These are phyloP conservation scores for Amblyraja radiata DNA, from an alignment of 2,797 vertebrate species.

Conservation along the genomic window DNA sequence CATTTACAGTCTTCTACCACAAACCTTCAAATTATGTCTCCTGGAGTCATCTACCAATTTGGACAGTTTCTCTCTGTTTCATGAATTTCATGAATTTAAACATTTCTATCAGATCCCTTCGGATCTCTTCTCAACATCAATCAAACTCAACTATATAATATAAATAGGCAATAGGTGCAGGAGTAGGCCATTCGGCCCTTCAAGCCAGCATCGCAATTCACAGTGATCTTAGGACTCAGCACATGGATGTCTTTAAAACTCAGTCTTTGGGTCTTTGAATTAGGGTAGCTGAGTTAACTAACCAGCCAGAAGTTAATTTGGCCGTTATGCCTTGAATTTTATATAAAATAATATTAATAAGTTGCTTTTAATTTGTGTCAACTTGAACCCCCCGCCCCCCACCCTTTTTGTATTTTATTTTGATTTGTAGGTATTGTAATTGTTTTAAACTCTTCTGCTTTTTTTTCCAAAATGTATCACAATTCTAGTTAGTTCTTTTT, in stretches of 20 bases:
- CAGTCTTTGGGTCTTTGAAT: background rate
- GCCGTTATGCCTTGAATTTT: background rate
- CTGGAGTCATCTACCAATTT: too few species aligned
- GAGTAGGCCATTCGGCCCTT: too few species aligned
- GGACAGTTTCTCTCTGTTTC: too few species aligned
- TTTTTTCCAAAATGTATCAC: background rate
- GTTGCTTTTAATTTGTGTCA: background rate
- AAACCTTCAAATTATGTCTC: too few species aligned
- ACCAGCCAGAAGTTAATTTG: background rate
- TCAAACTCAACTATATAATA: background rate
- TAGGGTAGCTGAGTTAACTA: background rate
- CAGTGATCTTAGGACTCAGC: background rate
- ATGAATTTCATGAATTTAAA: too few species aligned
- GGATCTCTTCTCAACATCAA: background rate
- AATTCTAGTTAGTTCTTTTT: background rate
- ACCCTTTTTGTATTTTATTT: background rate
- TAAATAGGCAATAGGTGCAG: too few species aligned
- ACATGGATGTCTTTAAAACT: background rate
- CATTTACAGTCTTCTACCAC: too few species aligned
- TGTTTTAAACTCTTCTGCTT: background rate
- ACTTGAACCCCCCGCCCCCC: background rate
- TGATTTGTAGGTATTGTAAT: background rate
- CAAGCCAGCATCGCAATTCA: too few species aligned
- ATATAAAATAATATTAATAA: background rate
- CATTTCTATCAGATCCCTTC: too few species aligned